Base-by-base conservation (phyloP, 1,140 invertebrate genomes). In the Pygmarrhopalites habei region DNA sequence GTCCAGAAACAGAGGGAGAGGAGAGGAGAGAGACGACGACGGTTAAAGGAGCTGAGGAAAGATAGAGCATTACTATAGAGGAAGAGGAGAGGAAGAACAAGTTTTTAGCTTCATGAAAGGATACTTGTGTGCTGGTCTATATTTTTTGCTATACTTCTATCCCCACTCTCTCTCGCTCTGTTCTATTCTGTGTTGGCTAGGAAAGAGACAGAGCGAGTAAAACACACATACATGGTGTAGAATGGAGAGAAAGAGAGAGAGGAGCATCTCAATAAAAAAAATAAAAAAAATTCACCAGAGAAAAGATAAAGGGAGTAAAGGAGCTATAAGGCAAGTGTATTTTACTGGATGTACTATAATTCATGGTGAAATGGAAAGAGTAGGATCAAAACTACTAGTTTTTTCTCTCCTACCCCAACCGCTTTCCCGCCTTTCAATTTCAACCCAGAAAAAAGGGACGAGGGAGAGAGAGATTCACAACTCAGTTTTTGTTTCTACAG, bases 341-440 rank as follows among this genome's bases (percentile, higher is more conserved):
- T 65, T 65, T 65, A 65, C 63, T 56, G 58, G 58, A 49, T 65
- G 32, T 32, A 60, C 63, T 56, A 60, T 65, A 65, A 65, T 65
- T 65, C 63, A 65, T 65, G 63, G 63, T 25, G n/a, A 65, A 64
- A 64, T 64, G 57, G 62, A 60, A 65, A 60, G 58, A 55, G 49
- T 44, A 58, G 58, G 63, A 65, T 65, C 49, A 60, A 65, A 60
- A 65, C n/a, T n/a, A n/a, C n/a, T 65, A 58, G 55, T 65, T 65
- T 61, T 61, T 39, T 4, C 49, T 30, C 35, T 44, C 23, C 23
- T 25, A 17, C 56, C 56, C n/a, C n/a, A n/a, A n/a, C n/a, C n/a
- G n/a, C n/a, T n/a, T n/a, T n/a, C n/a, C n/a, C n/a, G n/a, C n/a
- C n/a, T n/a, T n/a, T n/a, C n/a, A n/a, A n/a, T n/a, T n/a, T n/a